Percentiles rank a stretch among this genome's conserved stretches.
phyloP scores from a whole-genome alignment of 2,797 vertebrate genomes.

The Gymnoscopelus braueri region DNA sequence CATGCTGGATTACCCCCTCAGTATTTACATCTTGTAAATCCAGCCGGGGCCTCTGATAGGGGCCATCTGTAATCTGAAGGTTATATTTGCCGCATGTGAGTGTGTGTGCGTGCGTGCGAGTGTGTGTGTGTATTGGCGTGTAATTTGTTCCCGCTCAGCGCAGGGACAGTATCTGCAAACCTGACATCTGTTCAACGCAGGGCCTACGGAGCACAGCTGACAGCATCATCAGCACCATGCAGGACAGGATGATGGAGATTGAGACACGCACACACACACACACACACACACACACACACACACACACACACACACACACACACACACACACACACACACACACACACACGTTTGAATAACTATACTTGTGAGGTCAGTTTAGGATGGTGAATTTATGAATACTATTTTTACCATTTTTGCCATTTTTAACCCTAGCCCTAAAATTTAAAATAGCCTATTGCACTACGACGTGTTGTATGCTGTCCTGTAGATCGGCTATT shows the following conservation, averaged over 20 bases:
- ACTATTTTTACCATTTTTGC: too few species aligned
- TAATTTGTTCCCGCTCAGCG: conserved; percentile 71
- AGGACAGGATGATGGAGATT: conserved; percentile 45
- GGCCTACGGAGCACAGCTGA: conserved; percentile 65
- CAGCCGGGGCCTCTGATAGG: conserved; percentile 66
- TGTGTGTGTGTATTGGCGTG: conserved; percentile 29
- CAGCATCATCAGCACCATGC: conserved; percentile 55
- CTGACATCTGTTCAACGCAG: conserved; percentile 78
- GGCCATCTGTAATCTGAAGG: conserved; percentile 81
- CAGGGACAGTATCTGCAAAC: conserved; percentile 73
- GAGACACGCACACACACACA: neutral
- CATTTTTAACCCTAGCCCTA: too few species aligned
- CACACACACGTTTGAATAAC: neutral
- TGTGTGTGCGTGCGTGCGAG: neutral
- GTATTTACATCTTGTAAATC: conserved; percentile 82
- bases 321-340: conserved; percentile 7
- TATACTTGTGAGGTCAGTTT: too few species aligned
- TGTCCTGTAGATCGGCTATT: too few species aligned
- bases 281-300: conserved; percentile 19
- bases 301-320: conserved; percentile 18
- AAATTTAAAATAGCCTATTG: too few species aligned
- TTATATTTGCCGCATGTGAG: conserved; percentile 56
- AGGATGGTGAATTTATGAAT: too few species aligned
- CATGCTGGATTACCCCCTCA: conserved; percentile 71
- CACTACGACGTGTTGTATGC: too few species aligned